Evolutionary conservation across 2,113 vertebrate species (phyloP).

Genomic region (Sphyrna mokarran): DNA sequence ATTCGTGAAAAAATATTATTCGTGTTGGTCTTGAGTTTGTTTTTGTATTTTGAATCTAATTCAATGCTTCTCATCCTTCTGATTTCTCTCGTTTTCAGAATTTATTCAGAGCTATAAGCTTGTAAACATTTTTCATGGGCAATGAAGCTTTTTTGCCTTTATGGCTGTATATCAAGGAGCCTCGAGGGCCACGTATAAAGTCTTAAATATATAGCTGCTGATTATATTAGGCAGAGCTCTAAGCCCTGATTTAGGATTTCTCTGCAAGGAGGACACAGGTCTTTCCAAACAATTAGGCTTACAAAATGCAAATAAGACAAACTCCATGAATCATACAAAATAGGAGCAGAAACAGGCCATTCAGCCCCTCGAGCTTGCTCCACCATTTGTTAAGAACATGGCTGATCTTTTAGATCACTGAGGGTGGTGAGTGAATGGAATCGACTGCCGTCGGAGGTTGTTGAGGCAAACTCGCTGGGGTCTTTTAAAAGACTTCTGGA

Average conservation of each 20-base stretch:
- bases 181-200: neutral
- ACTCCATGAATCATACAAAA: neutral
- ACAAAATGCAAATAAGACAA: neutral
- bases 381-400: no score
- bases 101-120: neutral
- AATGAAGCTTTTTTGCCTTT: neutral
- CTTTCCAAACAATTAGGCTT: neutral
- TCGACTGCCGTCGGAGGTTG: no score
- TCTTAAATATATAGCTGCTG: neutral
- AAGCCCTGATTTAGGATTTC: neutral
- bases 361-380: no score
- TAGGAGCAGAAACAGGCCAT: no score
- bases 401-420: no score
- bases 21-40: neutral
- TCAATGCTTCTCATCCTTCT: neutral
- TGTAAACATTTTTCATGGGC: neutral
- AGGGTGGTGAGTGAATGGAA: no score
- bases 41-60: constrained; percentile 9
- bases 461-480: no score
- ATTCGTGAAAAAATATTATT: neutral
- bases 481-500: no score
- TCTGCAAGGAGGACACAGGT: neutral
- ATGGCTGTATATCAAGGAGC: neutral
- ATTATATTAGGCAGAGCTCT: neutral
- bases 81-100: neutral